A percentile compares a stretch with the other conserved stretches of the same genome.
phyloP scores from a whole-genome alignment of 2,888 invertebrate genomes.

The Trissolcus brochymenae region DNA sequence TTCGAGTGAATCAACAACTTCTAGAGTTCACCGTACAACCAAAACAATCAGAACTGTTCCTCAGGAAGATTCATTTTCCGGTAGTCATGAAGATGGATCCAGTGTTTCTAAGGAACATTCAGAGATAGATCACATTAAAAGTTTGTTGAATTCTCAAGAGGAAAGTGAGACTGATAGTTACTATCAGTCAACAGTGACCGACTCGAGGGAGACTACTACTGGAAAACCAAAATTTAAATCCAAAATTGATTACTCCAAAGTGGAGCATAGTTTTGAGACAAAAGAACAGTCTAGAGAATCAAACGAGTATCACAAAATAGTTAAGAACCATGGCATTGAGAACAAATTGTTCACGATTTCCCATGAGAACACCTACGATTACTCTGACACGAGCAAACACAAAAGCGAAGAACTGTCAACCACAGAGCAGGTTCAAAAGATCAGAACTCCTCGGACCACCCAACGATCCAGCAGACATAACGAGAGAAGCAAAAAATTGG shows the following conservation, averaged over 20 bases:
- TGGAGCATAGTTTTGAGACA: background rate
- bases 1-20: constrained; percentile 5
- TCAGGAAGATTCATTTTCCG: too few species aligned
- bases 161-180: background rate
- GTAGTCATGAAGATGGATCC: background rate
- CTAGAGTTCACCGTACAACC: background rate
- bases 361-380: constrained; percentile 7
- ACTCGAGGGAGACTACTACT: background rate
- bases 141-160: background rate
- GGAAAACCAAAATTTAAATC: too few species aligned
- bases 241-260: background rate
- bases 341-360: constrained; percentile 36
- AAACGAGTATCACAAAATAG: background rate
- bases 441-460: constrained; percentile 24
- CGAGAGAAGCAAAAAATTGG: background rate
- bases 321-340: constrained; percentile 26
- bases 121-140: background rate
- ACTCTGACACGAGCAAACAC: constrained; percentile 8
- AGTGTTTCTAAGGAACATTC: background rate
- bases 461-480: background rate
- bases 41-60: background rate
- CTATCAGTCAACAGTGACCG: background rate
- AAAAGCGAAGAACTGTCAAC: background rate
- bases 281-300: background rate
- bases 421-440: background rate